Conservation (phyloP, 2,888 invertebrate species). For the Timandra comae region DNA sequence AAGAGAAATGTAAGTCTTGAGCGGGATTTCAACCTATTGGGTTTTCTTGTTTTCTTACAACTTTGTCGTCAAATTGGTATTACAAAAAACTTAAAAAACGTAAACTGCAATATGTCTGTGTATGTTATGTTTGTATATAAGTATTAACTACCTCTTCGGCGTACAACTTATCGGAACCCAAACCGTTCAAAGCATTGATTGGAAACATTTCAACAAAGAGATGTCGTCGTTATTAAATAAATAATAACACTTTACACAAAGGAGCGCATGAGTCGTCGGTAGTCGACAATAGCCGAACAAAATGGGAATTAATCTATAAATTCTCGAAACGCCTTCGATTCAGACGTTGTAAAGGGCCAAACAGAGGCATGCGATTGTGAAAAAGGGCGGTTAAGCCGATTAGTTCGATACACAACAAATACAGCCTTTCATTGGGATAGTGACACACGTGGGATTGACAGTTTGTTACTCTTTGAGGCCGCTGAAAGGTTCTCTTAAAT, state of each 20-base stretch:
- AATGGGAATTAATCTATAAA: slow-evolving; percentile 72
- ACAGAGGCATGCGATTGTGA: slow-evolving; percentile 45
- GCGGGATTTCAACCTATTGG: no score
- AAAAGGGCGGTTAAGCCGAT: slow-evolving; percentile 65
- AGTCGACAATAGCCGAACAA: slow-evolving; percentile 68
- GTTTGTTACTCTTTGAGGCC: slow-evolving; percentile 38
- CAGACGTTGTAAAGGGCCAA: slow-evolving; percentile 43
- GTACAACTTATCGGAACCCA: slow-evolving; percentile 19
- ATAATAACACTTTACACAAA: slow-evolving; percentile 61
- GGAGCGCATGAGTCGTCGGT: slow-evolving; percentile 45
- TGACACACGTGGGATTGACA: slow-evolving; percentile 52
- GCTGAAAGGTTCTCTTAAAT: no score
- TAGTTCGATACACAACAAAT: slow-evolving; percentile 65
- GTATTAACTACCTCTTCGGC: background rate
- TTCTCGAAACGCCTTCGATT: slow-evolving; percentile 68
- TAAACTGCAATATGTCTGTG: no score
- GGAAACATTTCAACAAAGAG: slow-evolving; percentile 53
- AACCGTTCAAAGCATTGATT: slow-evolving; percentile 48
- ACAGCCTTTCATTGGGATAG: slow-evolving; percentile 40
- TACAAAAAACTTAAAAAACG: no score
- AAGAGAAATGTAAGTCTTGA: no score
- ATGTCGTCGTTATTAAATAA: slow-evolving; percentile 69
- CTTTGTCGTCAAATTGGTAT: no score
- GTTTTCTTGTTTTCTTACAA: no score
- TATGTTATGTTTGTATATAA: no score